These are phyloP conservation scores for Drosophila pachea DNA, from an alignment of 1,140 invertebrate species.

Conservation along the genomic window DNA sequence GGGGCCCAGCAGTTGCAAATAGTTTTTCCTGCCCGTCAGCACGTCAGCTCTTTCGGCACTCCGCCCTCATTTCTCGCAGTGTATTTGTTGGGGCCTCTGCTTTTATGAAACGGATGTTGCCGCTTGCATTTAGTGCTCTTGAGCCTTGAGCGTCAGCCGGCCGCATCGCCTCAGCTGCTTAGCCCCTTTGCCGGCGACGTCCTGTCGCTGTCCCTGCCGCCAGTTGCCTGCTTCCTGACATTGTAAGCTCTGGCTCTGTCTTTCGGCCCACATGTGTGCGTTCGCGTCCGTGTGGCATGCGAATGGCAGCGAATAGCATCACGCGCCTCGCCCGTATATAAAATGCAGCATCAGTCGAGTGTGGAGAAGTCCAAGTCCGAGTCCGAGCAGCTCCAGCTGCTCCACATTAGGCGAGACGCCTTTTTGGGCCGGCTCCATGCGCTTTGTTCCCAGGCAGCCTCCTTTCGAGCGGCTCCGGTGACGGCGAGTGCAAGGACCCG, in stretches of 20 bases:
- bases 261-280: conserved; percentile 32
- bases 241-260: conserved; percentile 17
- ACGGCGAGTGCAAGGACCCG: conserved; percentile 68
- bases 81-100: conserved; percentile 36
- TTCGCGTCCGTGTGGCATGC: conserved; percentile 11
- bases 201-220: conserved; percentile 6
- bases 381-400: conserved; percentile 22
- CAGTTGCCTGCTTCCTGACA: conserved; percentile 27
- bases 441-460: conserved; percentile 28
- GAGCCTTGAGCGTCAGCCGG: conserved; percentile 61
- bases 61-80: conserved; percentile 8
- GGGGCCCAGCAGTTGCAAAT: background rate
- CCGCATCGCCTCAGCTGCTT: too few relatives aligned
- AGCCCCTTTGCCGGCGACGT: conserved; percentile 12
- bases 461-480: conserved; percentile 4
- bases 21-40: too few relatives aligned
- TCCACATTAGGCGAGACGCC: conserved; percentile 23
- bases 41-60: background rate
- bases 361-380: conserved; percentile 21
- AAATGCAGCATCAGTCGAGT: conserved; percentile 45
- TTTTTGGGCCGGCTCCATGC: conserved; percentile 28
- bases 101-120: conserved; percentile 75
- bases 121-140: conserved; percentile 75
- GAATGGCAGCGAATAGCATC: conserved; percentile 45
- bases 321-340: conserved; percentile 55